Conservation (phyloP, 2,888 invertebrate species). For the Microchrysa polita region DNA sequence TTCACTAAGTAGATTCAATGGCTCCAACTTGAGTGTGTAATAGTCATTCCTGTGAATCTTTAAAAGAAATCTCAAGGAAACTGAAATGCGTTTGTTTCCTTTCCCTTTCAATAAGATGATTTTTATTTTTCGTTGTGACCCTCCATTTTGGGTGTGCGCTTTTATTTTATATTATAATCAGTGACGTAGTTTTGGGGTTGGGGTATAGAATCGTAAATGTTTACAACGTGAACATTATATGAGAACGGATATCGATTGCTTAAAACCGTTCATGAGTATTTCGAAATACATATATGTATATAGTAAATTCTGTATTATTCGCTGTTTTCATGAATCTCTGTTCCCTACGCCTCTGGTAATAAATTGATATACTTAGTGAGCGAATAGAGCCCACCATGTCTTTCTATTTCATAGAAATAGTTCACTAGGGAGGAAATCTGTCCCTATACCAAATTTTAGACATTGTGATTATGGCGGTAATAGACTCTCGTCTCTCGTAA, state of each 20-base stretch:
- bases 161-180: neutral
- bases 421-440: neutral
- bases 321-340: neutral
- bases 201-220: neutral
- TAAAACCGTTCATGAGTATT: neutral
- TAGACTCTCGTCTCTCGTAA: neutral
- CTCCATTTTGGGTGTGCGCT: conserved; percentile 18
- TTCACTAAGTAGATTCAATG: conserved; percentile 40
- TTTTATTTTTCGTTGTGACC: conserved; percentile 22
- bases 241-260: neutral
- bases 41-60: conserved; percentile 28
- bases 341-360: neutral
- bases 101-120: conserved; percentile 11
- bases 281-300: neutral
- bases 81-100: conserved; percentile 41
- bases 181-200: neutral
- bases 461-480: neutral
- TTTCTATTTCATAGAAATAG: neutral
- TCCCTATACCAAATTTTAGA: neutral
- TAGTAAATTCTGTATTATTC: neutral
- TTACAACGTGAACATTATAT: no score
- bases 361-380: neutral
- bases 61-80: conserved; percentile 37
- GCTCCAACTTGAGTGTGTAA: conserved; percentile 44
- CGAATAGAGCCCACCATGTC: neutral